Evolutionary conservation across 2,888 invertebrate species (phyloP).

Genomic region (Drosophila suboccidentalis): DNA sequence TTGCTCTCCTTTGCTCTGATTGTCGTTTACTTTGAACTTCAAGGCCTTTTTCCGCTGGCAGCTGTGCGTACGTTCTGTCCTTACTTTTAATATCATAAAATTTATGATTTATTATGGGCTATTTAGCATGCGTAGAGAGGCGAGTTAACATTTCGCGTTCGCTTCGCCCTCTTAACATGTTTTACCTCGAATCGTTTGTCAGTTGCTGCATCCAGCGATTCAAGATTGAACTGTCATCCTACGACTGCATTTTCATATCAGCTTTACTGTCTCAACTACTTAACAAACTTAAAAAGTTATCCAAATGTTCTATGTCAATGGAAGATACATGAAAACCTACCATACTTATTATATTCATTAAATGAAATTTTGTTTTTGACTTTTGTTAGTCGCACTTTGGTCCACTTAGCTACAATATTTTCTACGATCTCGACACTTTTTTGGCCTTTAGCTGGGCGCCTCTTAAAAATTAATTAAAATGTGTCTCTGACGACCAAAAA

Average conservation of each 20-base stretch:
- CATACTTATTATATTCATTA: neutral
- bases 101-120: slow-evolving; percentile 65
- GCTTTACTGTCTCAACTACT: slow-evolving; percentile 1
- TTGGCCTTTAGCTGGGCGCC: slow-evolving; percentile 32
- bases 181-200: neutral
- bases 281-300: neutral
- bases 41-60: slow-evolving; percentile 43
- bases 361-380: neutral
- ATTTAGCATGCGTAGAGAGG: slow-evolving; percentile 46
- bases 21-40: slow-evolving; percentile 68
- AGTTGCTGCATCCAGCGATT: slow-evolving; percentile 22
- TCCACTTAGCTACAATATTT: slow-evolving; percentile 2
- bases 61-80: slow-evolving; percentile 33
- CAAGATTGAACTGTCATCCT: slow-evolving; percentile 33
- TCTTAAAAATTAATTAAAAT: slow-evolving; percentile 67
- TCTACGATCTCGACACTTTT: slow-evolving; percentile 54
- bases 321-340: no score
- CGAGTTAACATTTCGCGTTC: slow-evolving; percentile 11
- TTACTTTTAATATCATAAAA: slow-evolving; percentile 42
- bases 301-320: neutral
- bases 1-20: slow-evolving; percentile 55
- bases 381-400: slow-evolving; percentile 1
- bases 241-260: neutral
- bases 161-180: slow-evolving; percentile 29
- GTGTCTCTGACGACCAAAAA: slow-evolving; percentile 39